Conservation (phyloP, 2,113 vertebrate species). For the Phrynocephalus versicolor region DNA sequence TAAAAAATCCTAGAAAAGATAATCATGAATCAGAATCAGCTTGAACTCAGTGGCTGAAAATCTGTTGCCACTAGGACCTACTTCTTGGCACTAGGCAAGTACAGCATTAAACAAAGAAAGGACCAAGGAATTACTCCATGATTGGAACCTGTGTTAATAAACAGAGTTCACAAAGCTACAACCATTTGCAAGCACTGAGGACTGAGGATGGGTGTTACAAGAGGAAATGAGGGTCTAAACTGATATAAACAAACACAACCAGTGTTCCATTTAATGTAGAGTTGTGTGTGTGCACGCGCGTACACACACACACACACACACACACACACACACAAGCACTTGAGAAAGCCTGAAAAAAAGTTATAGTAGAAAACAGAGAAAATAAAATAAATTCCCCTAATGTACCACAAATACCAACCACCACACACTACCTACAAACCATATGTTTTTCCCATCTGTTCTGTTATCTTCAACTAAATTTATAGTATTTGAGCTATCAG, state of each 20-base stretch:
- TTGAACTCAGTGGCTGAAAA: not conserved
- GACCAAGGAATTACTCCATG: not conserved
- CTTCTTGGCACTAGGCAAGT: too few species aligned
- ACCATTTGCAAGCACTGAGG: not conserved
- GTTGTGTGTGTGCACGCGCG: conserved; percentile 48
- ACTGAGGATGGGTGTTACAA: conserved; percentile 18
- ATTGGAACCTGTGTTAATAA: not conserved
- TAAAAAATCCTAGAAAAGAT: too few species aligned
- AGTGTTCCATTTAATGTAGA: conserved; percentile 32
- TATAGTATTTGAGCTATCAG: conserved; percentile 84
- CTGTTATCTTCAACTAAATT: conserved; percentile 83
- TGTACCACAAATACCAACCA: conserved; percentile 80
- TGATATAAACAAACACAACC: conserved; percentile 44
- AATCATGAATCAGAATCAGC: too few species aligned
- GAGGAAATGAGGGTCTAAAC: conserved; percentile 40
- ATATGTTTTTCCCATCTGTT: conserved; percentile 86
- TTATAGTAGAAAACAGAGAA: conserved; percentile 74
- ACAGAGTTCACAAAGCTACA: not conserved
- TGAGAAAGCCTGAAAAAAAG: conserved; percentile 71
- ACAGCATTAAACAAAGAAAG: not conserved
- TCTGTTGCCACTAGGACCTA: too few species aligned
- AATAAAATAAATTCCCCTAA: conserved; percentile 86
- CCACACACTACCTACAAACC: conserved; percentile 84
- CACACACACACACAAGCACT: conserved; percentile 54
- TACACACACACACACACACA: conserved; percentile 39